Evolutionary conservation across 1,140 invertebrate species (phyloP).

Genomic region (Drosophila insularis): DNA sequence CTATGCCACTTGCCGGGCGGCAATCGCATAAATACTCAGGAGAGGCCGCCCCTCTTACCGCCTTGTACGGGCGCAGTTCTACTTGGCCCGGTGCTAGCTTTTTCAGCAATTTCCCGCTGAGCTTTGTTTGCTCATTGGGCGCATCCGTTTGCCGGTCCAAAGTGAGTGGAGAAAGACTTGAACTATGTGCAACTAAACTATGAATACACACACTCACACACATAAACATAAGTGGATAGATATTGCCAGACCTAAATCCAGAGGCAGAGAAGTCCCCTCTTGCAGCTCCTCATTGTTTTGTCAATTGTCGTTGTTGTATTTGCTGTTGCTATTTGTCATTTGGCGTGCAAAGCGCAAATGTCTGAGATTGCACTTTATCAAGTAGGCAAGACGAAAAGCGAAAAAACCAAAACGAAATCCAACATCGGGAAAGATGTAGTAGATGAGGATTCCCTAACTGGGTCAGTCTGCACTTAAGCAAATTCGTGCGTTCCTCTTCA

Average conservation of each 20-base stretch:
- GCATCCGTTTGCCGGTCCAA: conserved; percentile 71
- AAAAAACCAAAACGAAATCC: conserved; percentile 19
- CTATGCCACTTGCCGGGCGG: conserved; percentile 74
- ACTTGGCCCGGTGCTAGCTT: conserved; percentile 29
- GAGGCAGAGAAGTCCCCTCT: conserved; percentile 30
- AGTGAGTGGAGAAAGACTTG: conserved; percentile 8
- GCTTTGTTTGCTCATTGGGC: conserved; percentile 80
- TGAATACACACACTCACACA: neutral
- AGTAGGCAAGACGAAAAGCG: conserved; percentile 48
- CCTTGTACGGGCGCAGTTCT: neutral
- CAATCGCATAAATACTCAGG: conserved; percentile 73
- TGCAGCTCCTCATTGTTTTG: conserved; percentile 67
- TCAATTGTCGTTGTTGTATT: conserved; percentile 72
- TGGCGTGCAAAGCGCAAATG: conserved; percentile 69
- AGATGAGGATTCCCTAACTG: conserved; percentile 50
- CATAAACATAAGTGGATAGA: neutral
- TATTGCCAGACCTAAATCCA: neutral
- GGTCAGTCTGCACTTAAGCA: conserved; percentile 74
- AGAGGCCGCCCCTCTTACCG: neutral
- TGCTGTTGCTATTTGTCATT: conserved; percentile 62
- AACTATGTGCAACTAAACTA: conserved; percentile 4
- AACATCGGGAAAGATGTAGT: neutral
- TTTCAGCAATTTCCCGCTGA: conserved; percentile 77
- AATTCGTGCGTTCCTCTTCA: conserved; percentile 67
- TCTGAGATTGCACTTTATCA: conserved; percentile 73